Percentiles rank a stretch among this genome's conserved stretches.
phyloP scores from a whole-genome alignment of 2,888 invertebrate species.

The Andrena dorsata region DNA sequence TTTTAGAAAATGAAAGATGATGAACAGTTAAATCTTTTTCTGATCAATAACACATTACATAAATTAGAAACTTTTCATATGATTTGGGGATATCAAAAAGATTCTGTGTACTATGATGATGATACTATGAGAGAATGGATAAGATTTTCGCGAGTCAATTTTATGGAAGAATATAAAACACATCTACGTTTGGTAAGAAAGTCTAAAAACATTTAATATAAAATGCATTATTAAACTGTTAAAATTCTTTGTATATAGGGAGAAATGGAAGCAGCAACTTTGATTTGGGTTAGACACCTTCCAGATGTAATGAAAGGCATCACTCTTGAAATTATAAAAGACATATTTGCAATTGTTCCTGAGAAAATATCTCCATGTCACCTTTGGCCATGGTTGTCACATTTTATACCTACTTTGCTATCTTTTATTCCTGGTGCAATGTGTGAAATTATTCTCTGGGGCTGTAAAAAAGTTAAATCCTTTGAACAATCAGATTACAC shows the following conservation, averaged over 20 bases:
- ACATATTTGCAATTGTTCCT: slow-evolving; percentile 75
- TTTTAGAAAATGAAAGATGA: slow-evolving; percentile 57
- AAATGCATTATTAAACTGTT: slow-evolving; percentile 11
- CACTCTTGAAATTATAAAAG: slow-evolving; percentile 68
- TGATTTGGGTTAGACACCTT: slow-evolving; percentile 83
- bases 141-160: slow-evolving; percentile 83
- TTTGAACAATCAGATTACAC: slow-evolving; percentile 74
- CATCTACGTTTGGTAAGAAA: slow-evolving; percentile 83
- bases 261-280: slow-evolving; percentile 78
- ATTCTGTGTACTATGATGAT: slow-evolving; percentile 65
- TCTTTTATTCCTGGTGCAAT: slow-evolving; percentile 76
- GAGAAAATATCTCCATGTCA: slow-evolving; percentile 63
- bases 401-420: slow-evolving; percentile 80
- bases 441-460: slow-evolving; percentile 78
- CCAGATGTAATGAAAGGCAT: slow-evolving; percentile 74
- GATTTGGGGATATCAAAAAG: slow-evolving; percentile 70
- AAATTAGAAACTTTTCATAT: slow-evolving; percentile 84
- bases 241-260: slow-evolving; percentile 67
- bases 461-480: slow-evolving; percentile 72
- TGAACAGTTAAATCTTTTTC: slow-evolving; percentile 55
- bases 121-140: slow-evolving; percentile 83
- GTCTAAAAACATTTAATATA: neutral
- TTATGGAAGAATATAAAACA: slow-evolving; percentile 82
- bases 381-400: slow-evolving; percentile 79
- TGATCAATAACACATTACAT: slow-evolving; percentile 75